Evolutionary conservation across 2,888 invertebrate genomes (phyloP).

Genomic region (Nymphalis urticae): DNA sequence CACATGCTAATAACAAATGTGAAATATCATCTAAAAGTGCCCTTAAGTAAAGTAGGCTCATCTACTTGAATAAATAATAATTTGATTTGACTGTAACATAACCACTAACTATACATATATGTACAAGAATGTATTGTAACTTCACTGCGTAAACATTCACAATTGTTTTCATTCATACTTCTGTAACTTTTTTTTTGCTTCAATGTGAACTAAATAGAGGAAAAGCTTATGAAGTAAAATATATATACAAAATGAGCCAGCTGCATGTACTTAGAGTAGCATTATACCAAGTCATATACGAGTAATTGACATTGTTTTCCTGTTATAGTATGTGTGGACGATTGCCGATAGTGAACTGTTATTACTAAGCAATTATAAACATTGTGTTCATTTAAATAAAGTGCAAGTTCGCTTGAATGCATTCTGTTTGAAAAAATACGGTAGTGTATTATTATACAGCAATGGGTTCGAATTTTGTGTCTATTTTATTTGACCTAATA

Average conservation of each 20-base stretch:
- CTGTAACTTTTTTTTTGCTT: too few relatives aligned
- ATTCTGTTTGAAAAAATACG: not conserved
- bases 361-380: not conserved
- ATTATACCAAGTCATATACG: slow-evolving; percentile 12
- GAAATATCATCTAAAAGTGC: too few relatives aligned
- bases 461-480: not conserved
- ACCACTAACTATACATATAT: too few relatives aligned
- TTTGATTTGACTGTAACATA: too few relatives aligned
- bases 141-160: not conserved
- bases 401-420: not conserved
- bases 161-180: not conserved
- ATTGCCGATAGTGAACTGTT: not conserved
- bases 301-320: slow-evolving; percentile 30
- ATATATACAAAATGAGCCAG: slow-evolving; percentile 16
- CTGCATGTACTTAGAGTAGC: slow-evolving; percentile 27
- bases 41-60: too few relatives aligned
- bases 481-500: not conserved
- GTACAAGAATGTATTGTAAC: too few relatives aligned
- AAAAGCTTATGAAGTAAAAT: slow-evolving; percentile 20
- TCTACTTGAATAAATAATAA: too few relatives aligned
- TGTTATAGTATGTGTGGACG: slow-evolving; percentile 7
- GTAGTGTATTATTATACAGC: not conserved
- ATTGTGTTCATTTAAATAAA: not conserved
- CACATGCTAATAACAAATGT: too few relatives aligned
- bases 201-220: not conserved